Conservation (phyloP, 2,113 vertebrate genomes). For the Fukomys damarensis region DNA sequence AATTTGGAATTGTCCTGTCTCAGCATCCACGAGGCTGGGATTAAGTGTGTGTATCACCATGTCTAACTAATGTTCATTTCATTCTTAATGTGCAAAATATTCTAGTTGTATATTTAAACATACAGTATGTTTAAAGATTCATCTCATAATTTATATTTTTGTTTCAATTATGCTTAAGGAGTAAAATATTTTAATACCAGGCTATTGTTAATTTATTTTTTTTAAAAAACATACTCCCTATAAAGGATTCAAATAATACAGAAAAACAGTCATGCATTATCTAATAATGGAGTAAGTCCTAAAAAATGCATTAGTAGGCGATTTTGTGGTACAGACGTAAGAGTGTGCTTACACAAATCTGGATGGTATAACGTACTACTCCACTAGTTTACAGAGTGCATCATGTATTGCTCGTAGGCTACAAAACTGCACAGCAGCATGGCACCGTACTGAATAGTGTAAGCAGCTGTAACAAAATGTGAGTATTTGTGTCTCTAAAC, state of each 20-base stretch:
- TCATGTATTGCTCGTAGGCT: background rate
- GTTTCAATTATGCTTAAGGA: conserved; percentile 21
- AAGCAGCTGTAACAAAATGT: background rate
- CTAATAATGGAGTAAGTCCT: background rate
- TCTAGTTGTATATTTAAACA: background rate
- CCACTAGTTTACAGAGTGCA: background rate
- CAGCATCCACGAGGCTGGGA: background rate
- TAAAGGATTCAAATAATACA: background rate
- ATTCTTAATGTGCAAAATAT: background rate
- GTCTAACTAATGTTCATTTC: background rate
- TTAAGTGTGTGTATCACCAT: background rate
- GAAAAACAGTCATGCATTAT: background rate
- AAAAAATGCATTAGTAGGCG: background rate
- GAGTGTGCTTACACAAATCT: background rate
- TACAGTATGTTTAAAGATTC: background rate
- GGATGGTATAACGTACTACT: background rate
- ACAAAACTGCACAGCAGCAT: no score
- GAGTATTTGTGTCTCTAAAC: background rate
- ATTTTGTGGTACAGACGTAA: background rate
- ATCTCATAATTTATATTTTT: background rate
- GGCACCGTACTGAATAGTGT: background rate
- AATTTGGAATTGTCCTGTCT: background rate
- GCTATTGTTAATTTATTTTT: background rate
- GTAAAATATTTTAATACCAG: background rate
- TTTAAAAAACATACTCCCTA: conserved; percentile 3